Base-by-base conservation (phyloP, 2,797 vertebrate species). In the Eulemur mongoz region DNA sequence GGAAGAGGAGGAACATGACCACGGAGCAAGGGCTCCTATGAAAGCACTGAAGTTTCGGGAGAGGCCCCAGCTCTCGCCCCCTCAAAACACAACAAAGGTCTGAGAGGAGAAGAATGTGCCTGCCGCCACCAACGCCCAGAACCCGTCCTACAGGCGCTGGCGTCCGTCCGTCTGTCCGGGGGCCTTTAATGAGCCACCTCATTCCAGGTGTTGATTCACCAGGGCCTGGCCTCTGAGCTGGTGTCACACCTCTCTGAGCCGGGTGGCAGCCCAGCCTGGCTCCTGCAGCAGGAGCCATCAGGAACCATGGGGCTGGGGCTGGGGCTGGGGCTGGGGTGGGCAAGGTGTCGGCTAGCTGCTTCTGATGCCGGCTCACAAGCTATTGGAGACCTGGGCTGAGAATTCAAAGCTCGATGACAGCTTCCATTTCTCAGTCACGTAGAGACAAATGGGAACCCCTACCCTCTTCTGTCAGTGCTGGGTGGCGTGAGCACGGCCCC, bases 51-150 rank as follows among this genome's bases (percentile, higher is more conserved):
- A 94, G 97, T 97, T 97, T 97, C 90, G 22, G 93, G 97, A 96
- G 88, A 93, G 94, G 95, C 94, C 89, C 89, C 3, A 0, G 80
- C 32, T 79, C 96, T 97, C 97, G 87, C 97, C 96, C 97, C 97
- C 97, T 97, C 97, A 97, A 97, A 97, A 96, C 92, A 97, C 97
- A 97, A 97, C 97, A 97, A 96, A 97, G 94, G 45, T 83, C 93
- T 95, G 94, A 78, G 23, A 11, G 85, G 73, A 78, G 75, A 82
- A 90, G 96, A 97, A 91, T 76, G 94, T 1, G 18, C 91, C 92
- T 13, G 95, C 93, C 91, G 6, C 32, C 2, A 84, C 94, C 84
- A 40, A 40, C 40, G 22, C 96, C 98, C 94, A 96, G 92, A 97
- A 98, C 97, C 91, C 95, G 97, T 97, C 97, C 90, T 90, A 89